A percentile compares a stretch with the other conserved stretches of the same genome.
Evolutionary conservation across 2,113 vertebrate genomes (phyloP).

Genomic region (Apteryx mantelli): DNA sequence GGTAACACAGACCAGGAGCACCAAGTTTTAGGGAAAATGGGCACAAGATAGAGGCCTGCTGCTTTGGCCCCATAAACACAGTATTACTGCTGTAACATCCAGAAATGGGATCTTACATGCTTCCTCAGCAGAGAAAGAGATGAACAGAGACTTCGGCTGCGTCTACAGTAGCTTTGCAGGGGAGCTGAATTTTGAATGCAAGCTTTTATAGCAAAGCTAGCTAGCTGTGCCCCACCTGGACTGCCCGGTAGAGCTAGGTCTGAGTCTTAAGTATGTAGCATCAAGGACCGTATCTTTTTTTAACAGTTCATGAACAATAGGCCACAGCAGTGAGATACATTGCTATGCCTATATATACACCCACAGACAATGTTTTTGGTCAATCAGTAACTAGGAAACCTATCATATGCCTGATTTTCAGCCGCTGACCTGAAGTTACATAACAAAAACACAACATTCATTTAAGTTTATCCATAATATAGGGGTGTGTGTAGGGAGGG

Average conservation of each 20-base stretch:
- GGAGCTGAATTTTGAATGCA: background rate
- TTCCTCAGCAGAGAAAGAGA: background rate
- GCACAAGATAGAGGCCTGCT: background rate
- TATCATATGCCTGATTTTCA: background rate
- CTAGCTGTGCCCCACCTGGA: background rate
- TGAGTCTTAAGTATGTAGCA: background rate
- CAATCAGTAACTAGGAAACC: background rate
- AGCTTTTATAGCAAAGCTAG: background rate
- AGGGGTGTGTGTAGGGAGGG: background rate
- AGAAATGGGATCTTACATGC: background rate
- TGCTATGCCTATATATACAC: background rate
- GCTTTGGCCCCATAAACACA: background rate
- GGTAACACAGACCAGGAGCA: background rate
- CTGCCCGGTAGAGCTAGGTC: background rate
- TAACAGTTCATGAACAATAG: background rate
- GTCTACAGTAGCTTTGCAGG: background rate
- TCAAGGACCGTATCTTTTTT: background rate
- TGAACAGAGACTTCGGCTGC: background rate
- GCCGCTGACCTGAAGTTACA: background rate
- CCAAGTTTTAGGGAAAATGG: background rate
- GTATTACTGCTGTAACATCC: background rate
- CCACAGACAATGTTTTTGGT: background rate
- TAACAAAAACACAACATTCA: slow-evolving; percentile 8
- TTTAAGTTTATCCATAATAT: slow-evolving; percentile 8
- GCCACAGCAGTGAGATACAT: background rate